Evolutionary conservation across 2,888 invertebrate species (phyloP).

Genomic region (Euproctis similis): DNA sequence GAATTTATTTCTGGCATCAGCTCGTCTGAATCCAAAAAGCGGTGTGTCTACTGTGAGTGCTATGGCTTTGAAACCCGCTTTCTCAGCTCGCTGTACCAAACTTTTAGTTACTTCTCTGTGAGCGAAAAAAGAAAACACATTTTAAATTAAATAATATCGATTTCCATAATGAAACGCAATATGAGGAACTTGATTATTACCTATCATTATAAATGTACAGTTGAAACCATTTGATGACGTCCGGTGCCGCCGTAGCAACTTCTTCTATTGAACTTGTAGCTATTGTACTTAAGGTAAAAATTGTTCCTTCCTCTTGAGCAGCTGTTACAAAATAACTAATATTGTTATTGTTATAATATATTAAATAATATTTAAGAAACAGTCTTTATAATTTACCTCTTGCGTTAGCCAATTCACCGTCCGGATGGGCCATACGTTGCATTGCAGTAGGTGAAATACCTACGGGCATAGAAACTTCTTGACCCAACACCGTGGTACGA

Average conservation of each 20-base stretch:
- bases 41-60: conserved; percentile 94
- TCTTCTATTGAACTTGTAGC: conserved; percentile 92
- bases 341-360: too few species aligned
- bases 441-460: conserved; percentile 93
- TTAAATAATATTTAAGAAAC: too few species aligned
- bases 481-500: conserved; percentile 78
- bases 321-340: conserved; percentile 63
- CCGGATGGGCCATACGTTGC: conserved; percentile 93
- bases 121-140: conserved; percentile 3
- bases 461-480: conserved; percentile 81
- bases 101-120: conserved; percentile 79
- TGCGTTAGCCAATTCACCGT: conserved; percentile 90
- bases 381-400: conserved; percentile 70
- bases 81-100: conserved; percentile 86
- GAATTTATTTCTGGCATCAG: conserved; percentile 90
- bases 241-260: conserved; percentile 84
- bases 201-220: conserved; percentile 92
- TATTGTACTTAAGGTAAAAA: conserved; percentile 90
- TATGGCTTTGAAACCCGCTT: conserved; percentile 88
- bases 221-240: conserved; percentile 91
- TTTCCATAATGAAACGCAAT: background rate
- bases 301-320: conserved; percentile 83
- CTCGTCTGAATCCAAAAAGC: conserved; percentile 86
- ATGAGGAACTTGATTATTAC: conserved; percentile 45
- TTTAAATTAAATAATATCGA: too few species aligned